phyloP scores from a whole-genome alignment of 2,888 invertebrate species.

The Shargacucullia verbasci region DNA sequence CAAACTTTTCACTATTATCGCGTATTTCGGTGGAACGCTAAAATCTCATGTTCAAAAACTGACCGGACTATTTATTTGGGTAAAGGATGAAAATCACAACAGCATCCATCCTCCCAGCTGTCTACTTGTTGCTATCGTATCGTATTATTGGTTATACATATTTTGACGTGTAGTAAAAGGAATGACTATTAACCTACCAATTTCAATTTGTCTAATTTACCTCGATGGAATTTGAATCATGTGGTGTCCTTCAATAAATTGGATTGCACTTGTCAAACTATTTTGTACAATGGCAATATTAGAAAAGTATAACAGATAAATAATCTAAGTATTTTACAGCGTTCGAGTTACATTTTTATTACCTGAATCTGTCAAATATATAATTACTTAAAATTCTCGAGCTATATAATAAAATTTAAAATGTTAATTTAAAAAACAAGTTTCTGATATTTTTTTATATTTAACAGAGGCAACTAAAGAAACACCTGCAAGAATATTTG shows the following conservation, averaged over 20 bases:
- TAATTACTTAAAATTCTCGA: neutral
- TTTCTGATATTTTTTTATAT: too few relatives aligned
- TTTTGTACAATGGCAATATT: conserved; percentile 49
- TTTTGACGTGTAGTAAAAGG: conserved; percentile 72
- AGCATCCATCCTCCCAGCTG: conserved; percentile 86
- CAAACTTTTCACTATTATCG: conserved; percentile 73
- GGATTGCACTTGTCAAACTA: conserved; percentile 28
- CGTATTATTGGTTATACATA: conserved; percentile 68
- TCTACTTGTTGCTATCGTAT: conserved; percentile 84
- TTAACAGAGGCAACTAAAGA: neutral
- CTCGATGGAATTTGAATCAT: conserved; percentile 22
- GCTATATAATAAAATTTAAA: neutral
- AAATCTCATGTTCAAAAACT: conserved; percentile 72
- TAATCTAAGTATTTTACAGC: conserved; percentile 2
- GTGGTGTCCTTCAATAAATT: conserved; percentile 45
- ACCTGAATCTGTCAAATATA: neutral
- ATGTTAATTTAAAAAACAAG: too few relatives aligned
- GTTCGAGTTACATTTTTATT: neutral
- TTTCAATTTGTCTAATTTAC: conserved; percentile 52
- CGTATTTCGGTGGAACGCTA: conserved; percentile 63
- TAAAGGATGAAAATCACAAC: conserved; percentile 72
- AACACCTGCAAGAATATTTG: neutral
- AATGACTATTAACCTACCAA: conserved; percentile 70
- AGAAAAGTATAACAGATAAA: neutral
- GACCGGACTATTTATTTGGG: conserved; percentile 72